These are phyloP conservation scores for Pantelozetes paolii DNA, from an alignment of 2,888 invertebrate species.

Conservation along the genomic window DNA sequence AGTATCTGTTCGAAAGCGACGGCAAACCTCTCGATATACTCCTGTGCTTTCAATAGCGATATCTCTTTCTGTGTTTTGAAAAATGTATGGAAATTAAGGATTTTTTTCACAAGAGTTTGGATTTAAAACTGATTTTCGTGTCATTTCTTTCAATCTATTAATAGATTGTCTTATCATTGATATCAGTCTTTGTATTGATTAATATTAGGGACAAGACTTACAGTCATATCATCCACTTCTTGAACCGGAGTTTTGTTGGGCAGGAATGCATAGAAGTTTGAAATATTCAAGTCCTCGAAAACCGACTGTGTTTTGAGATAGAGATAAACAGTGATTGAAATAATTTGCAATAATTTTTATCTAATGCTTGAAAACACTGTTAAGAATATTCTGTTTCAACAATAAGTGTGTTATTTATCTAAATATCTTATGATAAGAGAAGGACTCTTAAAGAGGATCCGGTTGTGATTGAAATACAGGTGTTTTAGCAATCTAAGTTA, in stretches of 20 bases:
- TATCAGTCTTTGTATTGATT: too few relatives aligned
- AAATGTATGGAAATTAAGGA: background rate
- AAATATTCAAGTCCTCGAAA: background rate
- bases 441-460: too few relatives aligned
- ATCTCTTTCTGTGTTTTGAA: background rate
- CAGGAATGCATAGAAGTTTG: background rate
- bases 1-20: conserved; percentile 66
- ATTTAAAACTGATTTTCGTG: background rate
- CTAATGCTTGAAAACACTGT: too few relatives aligned
- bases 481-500: too few relatives aligned
- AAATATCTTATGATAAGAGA: too few relatives aligned
- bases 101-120: background rate
- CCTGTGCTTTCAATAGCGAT: background rate
- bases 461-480: too few relatives aligned
- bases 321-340: too few relatives aligned
- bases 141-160: background rate
- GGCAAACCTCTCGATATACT: conserved; percentile 66
- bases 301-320: background rate
- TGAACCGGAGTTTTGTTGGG: background rate
- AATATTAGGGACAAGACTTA: background rate
- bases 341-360: too few relatives aligned
- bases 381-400: too few relatives aligned
- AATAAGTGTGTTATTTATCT: too few relatives aligned
- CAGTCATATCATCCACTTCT: conserved; percentile 5
- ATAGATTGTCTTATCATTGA: too few relatives aligned